phyloP scores from a whole-genome alignment of 2,113 vertebrate genomes.

The Strigops habroptila region DNA sequence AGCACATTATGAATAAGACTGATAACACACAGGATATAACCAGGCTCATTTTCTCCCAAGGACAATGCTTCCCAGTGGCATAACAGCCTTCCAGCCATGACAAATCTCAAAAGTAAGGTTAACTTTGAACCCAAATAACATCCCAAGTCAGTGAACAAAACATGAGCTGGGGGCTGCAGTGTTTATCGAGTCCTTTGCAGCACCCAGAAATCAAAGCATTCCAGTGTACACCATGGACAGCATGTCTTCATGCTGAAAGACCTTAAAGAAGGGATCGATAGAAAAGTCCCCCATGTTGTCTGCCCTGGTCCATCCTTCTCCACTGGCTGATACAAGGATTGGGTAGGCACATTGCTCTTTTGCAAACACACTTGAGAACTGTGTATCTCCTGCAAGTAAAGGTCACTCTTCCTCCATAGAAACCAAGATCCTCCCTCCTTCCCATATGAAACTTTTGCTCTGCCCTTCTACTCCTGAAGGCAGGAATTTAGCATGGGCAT shows the following conservation, averaged over 20 bases:
- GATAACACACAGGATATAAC: accelerated
- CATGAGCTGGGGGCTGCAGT: neutral
- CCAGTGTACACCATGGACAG: accelerated
- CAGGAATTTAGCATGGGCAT: neutral
- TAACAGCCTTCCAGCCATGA: neutral
- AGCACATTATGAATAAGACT: accelerated
- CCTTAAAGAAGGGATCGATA: neutral
- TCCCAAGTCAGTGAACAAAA: neutral
- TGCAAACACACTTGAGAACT: neutral
- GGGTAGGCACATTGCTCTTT: neutral
- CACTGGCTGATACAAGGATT: neutral
- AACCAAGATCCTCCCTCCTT: neutral
- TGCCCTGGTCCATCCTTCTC: neutral
- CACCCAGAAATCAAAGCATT: neutral
- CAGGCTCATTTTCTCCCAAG: neutral
- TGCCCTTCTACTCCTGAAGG: neutral
- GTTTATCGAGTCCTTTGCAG: neutral
- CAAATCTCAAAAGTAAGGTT: neutral
- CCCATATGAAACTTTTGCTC: neutral
- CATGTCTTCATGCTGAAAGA: neutral
- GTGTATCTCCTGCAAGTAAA: neutral
- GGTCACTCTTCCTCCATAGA: neutral
- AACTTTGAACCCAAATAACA: neutral
- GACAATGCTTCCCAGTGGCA: neutral
- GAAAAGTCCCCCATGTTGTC: neutral